A percentile compares a stretch with the other conserved stretches of the same genome.
These are phyloP conservation scores for Halcyon badia DNA, from an alignment of 2,797 vertebrate genomes.

Conservation along the genomic window DNA sequence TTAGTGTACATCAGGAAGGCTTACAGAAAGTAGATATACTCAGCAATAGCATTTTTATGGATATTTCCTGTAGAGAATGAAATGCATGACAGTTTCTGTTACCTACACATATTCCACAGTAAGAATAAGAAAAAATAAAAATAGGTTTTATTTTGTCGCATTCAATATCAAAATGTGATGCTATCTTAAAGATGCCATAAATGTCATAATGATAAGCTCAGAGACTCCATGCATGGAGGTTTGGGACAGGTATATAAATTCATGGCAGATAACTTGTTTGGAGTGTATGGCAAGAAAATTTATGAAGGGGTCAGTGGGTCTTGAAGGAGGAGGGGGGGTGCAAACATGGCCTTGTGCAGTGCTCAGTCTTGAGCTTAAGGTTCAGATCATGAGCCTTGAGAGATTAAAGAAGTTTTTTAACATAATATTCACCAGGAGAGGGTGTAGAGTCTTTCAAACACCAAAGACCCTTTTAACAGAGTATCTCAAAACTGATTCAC, in stretches of 20 bases:
- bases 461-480: background rate
- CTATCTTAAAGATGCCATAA: background rate
- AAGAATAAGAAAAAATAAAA: background rate
- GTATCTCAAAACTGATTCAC: background rate
- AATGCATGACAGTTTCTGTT: background rate
- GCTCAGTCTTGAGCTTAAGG: background rate
- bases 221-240: rapidly evolving
- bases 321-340: background rate
- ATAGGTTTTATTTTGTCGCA: background rate
- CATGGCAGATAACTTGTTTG: background rate
- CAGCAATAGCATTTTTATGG: background rate
- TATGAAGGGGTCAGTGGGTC: background rate
- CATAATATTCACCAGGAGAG: background rate
- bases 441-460: background rate
- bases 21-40: slow-evolving; percentile 14
- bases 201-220: background rate
- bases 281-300: background rate
- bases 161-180: background rate
- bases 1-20: background rate
- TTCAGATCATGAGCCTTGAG: background rate
- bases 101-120: background rate
- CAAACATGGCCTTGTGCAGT: background rate
- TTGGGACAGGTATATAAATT: background rate
- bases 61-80: background rate
- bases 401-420: background rate